phyloP scores from a whole-genome alignment of 2,888 invertebrate genomes.

The Tetrapedia diversipes region DNA sequence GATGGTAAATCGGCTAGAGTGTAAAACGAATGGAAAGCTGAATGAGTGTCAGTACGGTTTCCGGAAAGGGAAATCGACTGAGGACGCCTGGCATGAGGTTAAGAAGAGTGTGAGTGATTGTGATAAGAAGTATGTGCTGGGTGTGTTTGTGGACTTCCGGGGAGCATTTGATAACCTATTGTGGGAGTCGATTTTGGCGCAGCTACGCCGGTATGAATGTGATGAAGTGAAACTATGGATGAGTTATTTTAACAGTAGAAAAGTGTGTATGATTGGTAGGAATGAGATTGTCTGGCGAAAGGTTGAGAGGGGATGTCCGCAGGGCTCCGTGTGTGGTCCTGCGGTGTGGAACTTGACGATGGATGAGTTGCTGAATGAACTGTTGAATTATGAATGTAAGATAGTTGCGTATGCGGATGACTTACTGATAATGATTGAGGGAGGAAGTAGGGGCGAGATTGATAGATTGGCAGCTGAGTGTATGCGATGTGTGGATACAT shows the following conservation, averaged over 20 bases:
- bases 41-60: not conserved
- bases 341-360: too few species aligned
- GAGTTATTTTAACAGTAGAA: not conserved
- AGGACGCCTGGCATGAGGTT: not conserved
- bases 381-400: too few species aligned
- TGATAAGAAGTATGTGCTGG: not conserved
- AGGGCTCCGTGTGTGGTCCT: too few species aligned
- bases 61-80: too few species aligned
- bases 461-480: too few species aligned
- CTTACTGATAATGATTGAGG: too few species aligned
- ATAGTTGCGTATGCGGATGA: too few species aligned
- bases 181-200: not conserved
- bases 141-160: too few species aligned
- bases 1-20: not conserved
- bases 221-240: not conserved
- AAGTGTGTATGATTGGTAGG: not conserved
- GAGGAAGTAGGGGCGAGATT: too few species aligned
- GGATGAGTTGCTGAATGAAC: too few species aligned
- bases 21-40: not conserved
- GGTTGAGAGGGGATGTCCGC: not conserved
- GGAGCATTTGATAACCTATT: not conserved
- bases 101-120: not conserved
- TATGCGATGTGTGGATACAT: too few species aligned
- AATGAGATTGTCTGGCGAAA: not conserved
- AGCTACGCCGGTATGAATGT: not conserved